Evolutionary conservation across 2,113 vertebrate genomes (phyloP).

Genomic region (Gnathonemus longibarbis): DNA sequence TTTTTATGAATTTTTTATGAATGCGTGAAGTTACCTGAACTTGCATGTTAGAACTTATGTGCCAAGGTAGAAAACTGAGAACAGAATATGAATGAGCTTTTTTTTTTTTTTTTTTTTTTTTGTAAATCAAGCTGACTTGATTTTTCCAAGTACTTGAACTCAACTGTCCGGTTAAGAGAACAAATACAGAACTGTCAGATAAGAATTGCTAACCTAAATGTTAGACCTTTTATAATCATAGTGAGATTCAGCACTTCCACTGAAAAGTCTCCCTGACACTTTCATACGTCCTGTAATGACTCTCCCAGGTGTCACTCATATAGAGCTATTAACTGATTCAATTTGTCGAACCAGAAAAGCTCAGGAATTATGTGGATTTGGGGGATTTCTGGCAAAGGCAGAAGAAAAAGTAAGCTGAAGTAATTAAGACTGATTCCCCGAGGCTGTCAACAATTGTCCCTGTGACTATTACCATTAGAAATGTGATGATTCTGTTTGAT

Average conservation of each 20-base stretch:
- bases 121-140: not conserved
- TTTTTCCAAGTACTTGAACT: not conserved
- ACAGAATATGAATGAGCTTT: not conserved
- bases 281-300: not conserved
- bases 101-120: not conserved
- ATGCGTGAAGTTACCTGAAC: not conserved
- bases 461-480: constrained; percentile 3
- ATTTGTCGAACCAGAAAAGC: not conserved
- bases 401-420: not conserved
- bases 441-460: not conserved
- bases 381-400: constrained; percentile 2
- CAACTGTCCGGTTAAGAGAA: not conserved
- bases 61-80: not conserved
- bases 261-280: not conserved
- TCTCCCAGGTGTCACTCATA: not conserved
- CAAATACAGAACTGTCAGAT: not conserved
- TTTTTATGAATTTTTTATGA: not conserved
- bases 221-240: not conserved
- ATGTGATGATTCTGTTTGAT: not conserved
- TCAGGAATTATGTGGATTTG: not conserved
- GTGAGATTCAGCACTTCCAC: not conserved
- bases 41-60: not conserved
- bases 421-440: constrained; percentile 6
- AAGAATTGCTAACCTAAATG: not conserved
- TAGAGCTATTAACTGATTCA: constrained; percentile 2